phyloP scores from a whole-genome alignment of 2,113 vertebrate species.

The Peromyscus californicus region DNA sequence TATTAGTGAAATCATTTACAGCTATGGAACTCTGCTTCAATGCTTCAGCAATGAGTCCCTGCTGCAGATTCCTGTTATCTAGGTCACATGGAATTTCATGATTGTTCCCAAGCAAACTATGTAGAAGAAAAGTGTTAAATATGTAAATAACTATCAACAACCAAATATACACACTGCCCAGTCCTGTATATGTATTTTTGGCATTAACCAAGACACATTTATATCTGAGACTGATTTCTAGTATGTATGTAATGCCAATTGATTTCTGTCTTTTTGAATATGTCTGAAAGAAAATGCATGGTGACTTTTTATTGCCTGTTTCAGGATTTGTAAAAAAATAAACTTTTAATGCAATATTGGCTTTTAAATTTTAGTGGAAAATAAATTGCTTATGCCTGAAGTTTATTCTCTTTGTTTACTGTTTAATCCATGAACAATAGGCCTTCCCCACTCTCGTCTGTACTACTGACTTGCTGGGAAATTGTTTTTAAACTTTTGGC shows the following conservation, averaged over 20 bases:
- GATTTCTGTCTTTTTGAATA: neutral
- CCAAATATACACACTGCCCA: neutral
- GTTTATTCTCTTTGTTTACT: neutral
- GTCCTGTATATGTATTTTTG: neutral
- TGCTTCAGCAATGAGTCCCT: neutral
- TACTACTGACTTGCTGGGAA: neutral
- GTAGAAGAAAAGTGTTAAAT: constrained; percentile 23
- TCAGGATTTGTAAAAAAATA: neutral
- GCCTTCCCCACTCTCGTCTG: neutral
- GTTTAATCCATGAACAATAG: neutral
- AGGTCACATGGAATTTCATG: constrained; percentile 14
- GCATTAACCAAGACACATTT: neutral
- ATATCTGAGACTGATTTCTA: neutral
- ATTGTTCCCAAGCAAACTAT: constrained; percentile 50
- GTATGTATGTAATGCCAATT: neutral
- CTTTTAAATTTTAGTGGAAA: neutral
- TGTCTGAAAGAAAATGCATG: constrained; percentile 1
- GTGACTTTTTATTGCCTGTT: neutral
- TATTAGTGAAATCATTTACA: constrained; percentile 80
- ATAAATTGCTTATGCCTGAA: constrained; percentile 15
- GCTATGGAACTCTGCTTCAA: constrained; percentile 74
- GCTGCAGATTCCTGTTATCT: neutral
- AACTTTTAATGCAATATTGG: neutral
- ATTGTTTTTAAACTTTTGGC: constrained; percentile 8
- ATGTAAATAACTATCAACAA: constrained; percentile 22